Percentiles rank a stretch among this genome's conserved stretches.
Evolutionary conservation across 2,888 invertebrate genomes (phyloP).

Genomic region (Unio pictorum): DNA sequence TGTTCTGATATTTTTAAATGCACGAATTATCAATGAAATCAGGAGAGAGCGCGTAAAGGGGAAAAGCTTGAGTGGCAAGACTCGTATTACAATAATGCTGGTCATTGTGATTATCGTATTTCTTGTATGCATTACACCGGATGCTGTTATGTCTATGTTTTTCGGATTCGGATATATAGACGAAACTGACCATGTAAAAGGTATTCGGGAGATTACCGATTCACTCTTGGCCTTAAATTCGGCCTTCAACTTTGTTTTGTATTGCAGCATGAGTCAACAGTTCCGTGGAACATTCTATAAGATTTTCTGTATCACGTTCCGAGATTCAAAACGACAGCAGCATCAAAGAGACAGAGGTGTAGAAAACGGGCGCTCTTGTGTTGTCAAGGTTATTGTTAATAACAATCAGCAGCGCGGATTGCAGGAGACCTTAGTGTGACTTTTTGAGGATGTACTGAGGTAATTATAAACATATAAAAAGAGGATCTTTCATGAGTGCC

Average conservation of each 20-base stretch:
- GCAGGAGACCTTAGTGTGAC: neutral
- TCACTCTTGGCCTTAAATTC: slow-evolving; percentile 67
- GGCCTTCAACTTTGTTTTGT: slow-evolving; percentile 68
- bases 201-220: slow-evolving; percentile 69
- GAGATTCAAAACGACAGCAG: too few relatives aligned
- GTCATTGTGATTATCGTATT: slow-evolving; percentile 68
- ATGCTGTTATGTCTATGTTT: slow-evolving; percentile 69
- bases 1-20: slow-evolving; percentile 63
- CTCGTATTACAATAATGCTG: slow-evolving; percentile 69
- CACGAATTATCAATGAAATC: slow-evolving; percentile 64
- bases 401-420: too few relatives aligned
- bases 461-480: too few relatives aligned
- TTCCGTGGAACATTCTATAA: slow-evolving; percentile 64
- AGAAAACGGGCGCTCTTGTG: neutral
- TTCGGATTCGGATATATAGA: slow-evolving; percentile 69
- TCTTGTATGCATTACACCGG: slow-evolving; percentile 68
- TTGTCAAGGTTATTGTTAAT: neutral
- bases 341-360: too few relatives aligned
- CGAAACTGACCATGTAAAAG: slow-evolving; percentile 61
- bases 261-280: slow-evolving; percentile 65
- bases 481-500: too few relatives aligned
- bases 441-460: neutral
- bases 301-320: slow-evolving; percentile 45
- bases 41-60: slow-evolving; percentile 57
- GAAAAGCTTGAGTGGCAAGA: slow-evolving; percentile 61